phyloP scores from a whole-genome alignment of 2,113 vertebrate species.

The Scartelaos histophorus region DNA sequence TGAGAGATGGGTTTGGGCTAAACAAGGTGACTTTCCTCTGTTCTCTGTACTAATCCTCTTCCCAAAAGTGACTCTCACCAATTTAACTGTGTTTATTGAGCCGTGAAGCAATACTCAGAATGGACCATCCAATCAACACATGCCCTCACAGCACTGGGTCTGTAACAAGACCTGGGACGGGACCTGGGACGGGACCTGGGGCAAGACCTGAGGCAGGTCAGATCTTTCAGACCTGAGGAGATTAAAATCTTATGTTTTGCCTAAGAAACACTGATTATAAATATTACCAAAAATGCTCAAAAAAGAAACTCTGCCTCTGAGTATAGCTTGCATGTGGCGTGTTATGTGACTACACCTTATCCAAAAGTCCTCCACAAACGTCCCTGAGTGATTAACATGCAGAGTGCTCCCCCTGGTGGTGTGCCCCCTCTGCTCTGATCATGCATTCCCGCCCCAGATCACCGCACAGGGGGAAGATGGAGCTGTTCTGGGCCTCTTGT shows the following conservation, averaged over 20 bases:
- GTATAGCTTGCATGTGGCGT: no score
- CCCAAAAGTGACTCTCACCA: neutral
- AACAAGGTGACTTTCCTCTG: neutral
- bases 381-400: no score
- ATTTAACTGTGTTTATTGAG: neutral
- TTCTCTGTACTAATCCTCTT: neutral
- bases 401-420: conserved; percentile 12
- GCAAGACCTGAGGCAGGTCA: no score
- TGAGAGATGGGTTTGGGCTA: neutral
- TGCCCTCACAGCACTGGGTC: neutral
- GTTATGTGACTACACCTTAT: no score
- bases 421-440: conserved; percentile 74
- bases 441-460: conserved; percentile 55
- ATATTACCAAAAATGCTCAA: no score
- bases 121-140: neutral
- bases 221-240: no score
- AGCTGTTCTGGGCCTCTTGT: conserved; percentile 69
- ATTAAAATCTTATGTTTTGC: no score
- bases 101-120: neutral
- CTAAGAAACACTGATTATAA: no score
- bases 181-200: no score
- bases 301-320: no score
- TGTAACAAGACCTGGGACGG: no score
- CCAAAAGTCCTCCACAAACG: no score
- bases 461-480: conserved; percentile 61